phyloP scores from a whole-genome alignment of 2,888 invertebrate genomes.

The Coenonympha glycerion region DNA sequence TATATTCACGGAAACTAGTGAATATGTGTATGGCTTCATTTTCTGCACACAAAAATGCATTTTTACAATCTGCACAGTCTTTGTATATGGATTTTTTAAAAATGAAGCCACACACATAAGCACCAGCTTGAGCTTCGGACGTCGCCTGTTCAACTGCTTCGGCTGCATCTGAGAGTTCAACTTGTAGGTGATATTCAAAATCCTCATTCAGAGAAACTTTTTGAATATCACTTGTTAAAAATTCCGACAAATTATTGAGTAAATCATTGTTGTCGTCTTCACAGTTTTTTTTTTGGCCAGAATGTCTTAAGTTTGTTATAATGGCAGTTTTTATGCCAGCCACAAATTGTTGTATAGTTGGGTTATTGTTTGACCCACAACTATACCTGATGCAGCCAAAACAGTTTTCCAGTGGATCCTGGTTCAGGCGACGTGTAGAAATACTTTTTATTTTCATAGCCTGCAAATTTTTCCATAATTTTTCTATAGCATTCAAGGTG shows the following conservation, averaged over 20 bases:
- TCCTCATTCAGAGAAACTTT: not conserved
- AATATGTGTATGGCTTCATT: not conserved
- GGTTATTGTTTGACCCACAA: slow-evolving; percentile 24
- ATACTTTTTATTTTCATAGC: not conserved
- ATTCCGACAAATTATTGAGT: too few relatives aligned
- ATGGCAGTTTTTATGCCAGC: not conserved
- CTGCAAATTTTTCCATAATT: not conserved
- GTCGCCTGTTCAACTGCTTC: not conserved
- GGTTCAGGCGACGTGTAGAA: slow-evolving; percentile 21
- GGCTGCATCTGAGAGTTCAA: not conserved
- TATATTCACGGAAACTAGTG: not conserved
- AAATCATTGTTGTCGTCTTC: too few relatives aligned
- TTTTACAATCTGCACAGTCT: not conserved
- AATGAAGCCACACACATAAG: too few relatives aligned
- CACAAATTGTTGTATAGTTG: slow-evolving; percentile 3
- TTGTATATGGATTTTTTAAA: not conserved
- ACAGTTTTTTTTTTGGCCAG: not conserved
- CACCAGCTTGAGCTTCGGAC: not conserved
- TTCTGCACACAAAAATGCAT: not conserved
- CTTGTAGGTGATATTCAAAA: not conserved
- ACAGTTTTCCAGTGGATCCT: slow-evolving; percentile 24
- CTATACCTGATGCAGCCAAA: slow-evolving; percentile 24
- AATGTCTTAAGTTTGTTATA: not conserved
- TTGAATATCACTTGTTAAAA: too few relatives aligned
- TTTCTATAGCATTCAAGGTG: not conserved